These are phyloP conservation scores for Bubo scandiacus DNA, from an alignment of 2,113 vertebrate species.

Conservation along the genomic window DNA sequence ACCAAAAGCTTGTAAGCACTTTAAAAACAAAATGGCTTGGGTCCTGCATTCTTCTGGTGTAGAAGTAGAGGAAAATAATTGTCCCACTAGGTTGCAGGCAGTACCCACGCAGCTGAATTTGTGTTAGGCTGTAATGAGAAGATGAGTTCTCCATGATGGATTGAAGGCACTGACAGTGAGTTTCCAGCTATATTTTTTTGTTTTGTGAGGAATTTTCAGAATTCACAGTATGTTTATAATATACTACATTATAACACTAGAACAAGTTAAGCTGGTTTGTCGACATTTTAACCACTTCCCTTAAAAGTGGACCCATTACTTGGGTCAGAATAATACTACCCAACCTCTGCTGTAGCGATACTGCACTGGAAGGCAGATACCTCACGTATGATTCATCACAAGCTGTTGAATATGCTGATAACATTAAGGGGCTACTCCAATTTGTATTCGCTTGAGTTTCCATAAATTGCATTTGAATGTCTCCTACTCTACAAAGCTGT, in stretches of 20 bases:
- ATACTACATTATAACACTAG: neutral
- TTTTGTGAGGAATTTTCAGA: neutral
- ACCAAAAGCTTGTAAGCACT: neutral
- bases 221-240: neutral
- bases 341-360: neutral
- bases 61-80: neutral
- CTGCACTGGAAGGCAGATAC: neutral
- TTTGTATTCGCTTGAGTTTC: slow-evolving; percentile 23
- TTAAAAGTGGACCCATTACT: neutral
- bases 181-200: neutral
- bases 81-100: neutral
- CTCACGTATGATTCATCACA: neutral
- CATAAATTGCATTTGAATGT: slow-evolving; percentile 26
- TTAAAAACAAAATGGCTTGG: neutral
- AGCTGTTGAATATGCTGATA: neutral
- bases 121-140: neutral
- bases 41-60: neutral
- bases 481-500: slow-evolving; percentile 17
- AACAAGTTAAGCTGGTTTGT: neutral
- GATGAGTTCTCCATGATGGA: neutral
- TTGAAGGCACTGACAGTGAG: neutral
- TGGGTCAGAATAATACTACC: neutral
- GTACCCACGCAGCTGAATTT: neutral
- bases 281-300: neutral
- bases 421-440: neutral